Percentiles rank a stretch among this genome's conserved stretches.
These are phyloP conservation scores for Meloidogyne floridensis DNA, from an alignment of 1,140 invertebrate genomes.

Conservation along the genomic window DNA sequence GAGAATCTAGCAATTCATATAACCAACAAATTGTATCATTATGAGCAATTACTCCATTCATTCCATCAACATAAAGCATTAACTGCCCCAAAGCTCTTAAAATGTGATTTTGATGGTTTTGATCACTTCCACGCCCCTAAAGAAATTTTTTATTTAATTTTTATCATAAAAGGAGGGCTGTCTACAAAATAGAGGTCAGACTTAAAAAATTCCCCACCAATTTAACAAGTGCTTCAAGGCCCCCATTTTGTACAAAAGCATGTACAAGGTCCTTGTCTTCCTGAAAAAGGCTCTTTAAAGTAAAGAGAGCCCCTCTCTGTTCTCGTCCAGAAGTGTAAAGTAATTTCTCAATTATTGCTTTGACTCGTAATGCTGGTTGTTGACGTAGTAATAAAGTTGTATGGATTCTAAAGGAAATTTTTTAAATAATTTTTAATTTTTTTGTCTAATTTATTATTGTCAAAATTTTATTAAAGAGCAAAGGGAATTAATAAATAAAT, in stretches of 20 bases:
- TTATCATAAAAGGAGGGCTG: constrained; percentile 69
- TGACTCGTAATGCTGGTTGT: constrained; percentile 90
- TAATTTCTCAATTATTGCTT: constrained; percentile 81
- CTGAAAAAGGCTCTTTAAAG: constrained; percentile 90
- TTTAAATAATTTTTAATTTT: too few species aligned
- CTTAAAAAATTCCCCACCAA: constrained; percentile 73
- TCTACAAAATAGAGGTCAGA: too few species aligned
- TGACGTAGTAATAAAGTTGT: constrained; percentile 93
- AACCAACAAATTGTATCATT: constrained; percentile 95
- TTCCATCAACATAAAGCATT: constrained; percentile 98
- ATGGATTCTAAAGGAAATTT: constrained; percentile 77
- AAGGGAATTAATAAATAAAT: too few species aligned
- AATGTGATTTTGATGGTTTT: constrained; percentile 99
- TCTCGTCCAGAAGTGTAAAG: constrained; percentile 54
- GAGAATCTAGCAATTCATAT: constrained; percentile 89
- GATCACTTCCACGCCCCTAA: constrained; percentile 71
- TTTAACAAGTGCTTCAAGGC: constrained; percentile 88
- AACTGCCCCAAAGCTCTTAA: constrained; percentile 87
- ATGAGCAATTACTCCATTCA: constrained; percentile 98
- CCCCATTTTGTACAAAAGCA: constrained; percentile 97
- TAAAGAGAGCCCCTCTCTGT: constrained; percentile 78
- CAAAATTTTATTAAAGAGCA: too few species aligned
- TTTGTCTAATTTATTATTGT: too few species aligned
- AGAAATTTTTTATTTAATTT: constrained; percentile 58
- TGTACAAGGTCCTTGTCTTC: constrained; percentile 99